Evolutionary conservation across 2,888 invertebrate genomes (phyloP).

Genomic region (Arctia plantaginis): DNA sequence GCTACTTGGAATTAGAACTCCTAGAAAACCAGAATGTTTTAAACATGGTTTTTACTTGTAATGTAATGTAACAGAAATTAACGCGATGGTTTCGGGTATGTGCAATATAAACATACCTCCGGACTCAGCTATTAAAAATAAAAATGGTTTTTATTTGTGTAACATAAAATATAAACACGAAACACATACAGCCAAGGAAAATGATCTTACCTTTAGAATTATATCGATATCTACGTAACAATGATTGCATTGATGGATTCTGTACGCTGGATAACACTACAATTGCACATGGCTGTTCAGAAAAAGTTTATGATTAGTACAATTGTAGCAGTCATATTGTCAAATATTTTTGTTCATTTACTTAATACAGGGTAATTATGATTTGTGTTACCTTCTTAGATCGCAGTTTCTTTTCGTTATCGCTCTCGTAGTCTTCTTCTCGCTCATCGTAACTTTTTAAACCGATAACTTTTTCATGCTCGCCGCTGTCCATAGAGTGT

Average conservation of each 20-base stretch:
- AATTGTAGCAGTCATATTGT: background rate
- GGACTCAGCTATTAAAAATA: background rate
- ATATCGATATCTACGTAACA: conserved; percentile 79
- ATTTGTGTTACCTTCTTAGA: conserved; percentile 7
- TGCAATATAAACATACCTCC: background rate
- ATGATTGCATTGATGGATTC: conserved; percentile 72
- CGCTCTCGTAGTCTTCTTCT: conserved; percentile 10
- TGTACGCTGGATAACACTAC: conserved; percentile 76
- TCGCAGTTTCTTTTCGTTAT: background rate
- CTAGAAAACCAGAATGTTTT: conserved; percentile 48
- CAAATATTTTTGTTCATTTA: background rate
- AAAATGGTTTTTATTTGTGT: background rate
- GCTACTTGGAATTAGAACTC: conserved; percentile 77
- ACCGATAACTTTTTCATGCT: conserved; percentile 56
- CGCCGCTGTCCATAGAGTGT: conserved; percentile 32
- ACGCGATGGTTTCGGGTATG: background rate
- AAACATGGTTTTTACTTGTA: background rate
- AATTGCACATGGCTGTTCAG: conserved; percentile 73
- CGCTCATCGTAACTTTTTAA: conserved; percentile 52
- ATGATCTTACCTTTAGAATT: conserved; percentile 69
- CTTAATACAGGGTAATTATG: background rate
- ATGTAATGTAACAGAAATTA: background rate
- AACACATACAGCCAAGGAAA: background rate
- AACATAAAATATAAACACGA: background rate
- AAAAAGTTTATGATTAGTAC: conserved; percentile 29